Evolutionary conservation across 2,113 vertebrate species (phyloP).

Genomic region (Laterallus jamaicensis): DNA sequence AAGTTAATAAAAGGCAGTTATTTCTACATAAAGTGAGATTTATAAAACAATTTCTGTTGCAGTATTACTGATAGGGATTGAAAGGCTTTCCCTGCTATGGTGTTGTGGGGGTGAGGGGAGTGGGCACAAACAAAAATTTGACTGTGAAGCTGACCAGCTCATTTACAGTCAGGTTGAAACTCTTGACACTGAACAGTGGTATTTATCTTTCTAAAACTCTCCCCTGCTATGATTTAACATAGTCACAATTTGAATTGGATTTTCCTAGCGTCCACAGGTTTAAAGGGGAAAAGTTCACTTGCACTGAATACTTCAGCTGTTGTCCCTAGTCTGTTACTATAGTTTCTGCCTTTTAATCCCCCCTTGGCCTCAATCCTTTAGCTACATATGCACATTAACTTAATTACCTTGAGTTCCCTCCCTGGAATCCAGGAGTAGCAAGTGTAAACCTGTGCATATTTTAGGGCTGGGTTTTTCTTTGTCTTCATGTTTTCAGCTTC

Average conservation of each 20-base stretch:
- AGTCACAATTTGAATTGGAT: background rate
- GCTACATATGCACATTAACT: constrained; percentile 20
- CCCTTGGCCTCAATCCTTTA: constrained; percentile 57
- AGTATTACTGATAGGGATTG: background rate
- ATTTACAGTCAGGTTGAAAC: background rate
- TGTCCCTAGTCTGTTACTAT: constrained; percentile 28
- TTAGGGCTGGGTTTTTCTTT: background rate
- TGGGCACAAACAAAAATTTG: background rate
- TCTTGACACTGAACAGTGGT: background rate
- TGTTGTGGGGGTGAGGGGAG: no score
- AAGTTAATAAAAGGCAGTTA: background rate
- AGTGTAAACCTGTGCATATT: background rate
- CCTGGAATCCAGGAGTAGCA: background rate
- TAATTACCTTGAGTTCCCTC: constrained; percentile 36
- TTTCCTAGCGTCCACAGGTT: background rate
- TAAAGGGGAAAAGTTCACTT: constrained; percentile 54
- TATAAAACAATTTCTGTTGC: background rate
- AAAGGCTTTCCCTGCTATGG: background rate
- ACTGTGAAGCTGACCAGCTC: background rate
- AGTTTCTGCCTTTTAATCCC: constrained; percentile 38
- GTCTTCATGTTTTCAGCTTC: background rate
- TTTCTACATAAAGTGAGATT: background rate
- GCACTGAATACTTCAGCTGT: background rate
- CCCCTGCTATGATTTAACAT: background rate
- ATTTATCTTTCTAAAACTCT: background rate